Evolutionary conservation across 2,888 invertebrate genomes (phyloP), one percentile per base, ranked within the genome.

Genomic region (Drosophila yooni): DNA sequence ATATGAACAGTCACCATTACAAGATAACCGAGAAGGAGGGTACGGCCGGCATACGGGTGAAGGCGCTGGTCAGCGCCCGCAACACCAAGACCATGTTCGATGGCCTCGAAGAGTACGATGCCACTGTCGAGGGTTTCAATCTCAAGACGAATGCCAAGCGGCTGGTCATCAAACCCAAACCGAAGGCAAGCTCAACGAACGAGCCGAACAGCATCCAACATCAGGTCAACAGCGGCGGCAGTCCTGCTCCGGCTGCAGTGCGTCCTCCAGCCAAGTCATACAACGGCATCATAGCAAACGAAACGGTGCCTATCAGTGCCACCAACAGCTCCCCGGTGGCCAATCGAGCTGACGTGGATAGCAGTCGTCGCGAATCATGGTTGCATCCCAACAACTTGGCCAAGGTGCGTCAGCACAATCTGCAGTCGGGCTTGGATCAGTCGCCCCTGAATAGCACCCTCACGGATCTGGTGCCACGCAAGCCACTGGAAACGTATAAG

Each of bases 71-170:
- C 13, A 91, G 76, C 70, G 77, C 88, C n/a, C 58, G 91, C 21
- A 91, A 90, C 3, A 91, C 89, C 94, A 96, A 96, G 92, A 95
- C 96, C 0, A 92, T 98, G 1, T 98, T 98, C 92, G 98, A 98
- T 89, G 98, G 98, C 0, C 93, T 98, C 2, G 97, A 97, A 79
- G 97, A 98, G 83, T 96, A 96, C 13, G 96, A 97, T 90, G 94
- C 95, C 8, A 94, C 94, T 54, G 89, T 96, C 0, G 94, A 95
- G 68, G 94, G 94, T 83, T 94, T 94, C 77, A 94, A 93, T 73
- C 91, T 94, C 75, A 95, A 94, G 87, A 95, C 95, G 13, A 96
- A 95, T 83, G 94, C 96, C 1, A 97, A 97, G 91, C 95, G 97
- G 3, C 94, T 98, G 18, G 95, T 96, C 5, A 93, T 97, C 8